Conservation (phyloP, 37 sponge, comb jelly and placozoan species). For the Theonella swinhoei region DNA sequence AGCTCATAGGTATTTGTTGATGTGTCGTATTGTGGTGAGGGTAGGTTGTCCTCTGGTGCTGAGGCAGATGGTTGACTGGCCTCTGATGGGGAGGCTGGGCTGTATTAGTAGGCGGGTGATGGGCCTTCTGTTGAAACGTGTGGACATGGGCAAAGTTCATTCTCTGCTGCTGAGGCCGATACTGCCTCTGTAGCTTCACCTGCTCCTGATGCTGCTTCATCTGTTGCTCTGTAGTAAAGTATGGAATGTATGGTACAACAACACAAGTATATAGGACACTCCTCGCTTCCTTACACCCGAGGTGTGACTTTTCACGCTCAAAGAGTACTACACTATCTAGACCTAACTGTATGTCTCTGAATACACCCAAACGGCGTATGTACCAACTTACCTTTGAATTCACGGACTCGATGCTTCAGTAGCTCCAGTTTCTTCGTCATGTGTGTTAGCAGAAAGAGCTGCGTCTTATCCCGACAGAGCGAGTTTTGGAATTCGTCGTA, state of each 20-base stretch:
- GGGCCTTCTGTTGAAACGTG: no score
- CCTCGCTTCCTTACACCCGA: neutral
- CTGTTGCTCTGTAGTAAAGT: constrained; percentile 2
- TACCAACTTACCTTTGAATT: constrained; percentile 12
- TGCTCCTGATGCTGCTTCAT: constrained; percentile 7
- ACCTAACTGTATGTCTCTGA: no score
- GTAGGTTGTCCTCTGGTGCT: no score
- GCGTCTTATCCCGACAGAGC: constrained; percentile 54
- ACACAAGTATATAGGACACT: neutral
- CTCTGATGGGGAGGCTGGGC: neutral
- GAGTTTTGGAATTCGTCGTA: constrained; percentile 64
- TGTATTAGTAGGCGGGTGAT: no score
- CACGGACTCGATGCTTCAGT: constrained; percentile 16
- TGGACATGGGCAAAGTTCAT: no score
- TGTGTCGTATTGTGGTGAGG: no score
- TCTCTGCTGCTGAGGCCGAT: neutral
- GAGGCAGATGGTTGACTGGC: neutral
- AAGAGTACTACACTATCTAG: neutral
- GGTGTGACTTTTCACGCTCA: neutral
- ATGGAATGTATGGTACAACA: no score
- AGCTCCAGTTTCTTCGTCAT: constrained; percentile 49
- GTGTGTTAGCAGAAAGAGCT: constrained; percentile 48
- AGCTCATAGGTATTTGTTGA: no score
- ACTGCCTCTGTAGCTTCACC: neutral
- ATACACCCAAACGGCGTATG: no score